These are phyloP conservation scores for Actinernus sp. DNA, from an alignment of 92 coral and sea anemone species.

Conservation along the genomic window DNA sequence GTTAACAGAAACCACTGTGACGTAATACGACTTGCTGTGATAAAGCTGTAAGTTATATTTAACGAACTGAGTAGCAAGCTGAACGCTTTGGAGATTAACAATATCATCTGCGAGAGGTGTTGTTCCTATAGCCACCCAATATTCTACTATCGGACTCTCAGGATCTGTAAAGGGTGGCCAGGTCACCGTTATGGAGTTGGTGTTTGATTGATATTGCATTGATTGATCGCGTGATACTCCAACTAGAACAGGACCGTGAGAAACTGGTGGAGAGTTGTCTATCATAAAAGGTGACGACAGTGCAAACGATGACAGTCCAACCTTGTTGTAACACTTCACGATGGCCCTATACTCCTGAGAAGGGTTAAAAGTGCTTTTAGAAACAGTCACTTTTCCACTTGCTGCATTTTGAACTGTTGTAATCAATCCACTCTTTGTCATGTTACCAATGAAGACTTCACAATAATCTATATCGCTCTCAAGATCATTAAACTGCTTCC, in stretches of 20 bases:
- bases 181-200: conserved; percentile 45
- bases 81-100: conserved; percentile 53
- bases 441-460: conserved; percentile 34
- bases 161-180: conserved; percentile 84
- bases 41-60: conserved; percentile 48
- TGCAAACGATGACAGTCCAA: conserved; percentile 56
- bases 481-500: conserved; percentile 73
- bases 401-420: conserved; percentile 6
- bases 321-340: conserved; percentile 81
- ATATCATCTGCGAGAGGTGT: conserved; percentile 55
- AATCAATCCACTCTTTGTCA: conserved; percentile 5
- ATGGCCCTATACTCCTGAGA: conserved; percentile 36
- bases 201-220: conserved; percentile 60
- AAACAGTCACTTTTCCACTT: conserved; percentile 23
- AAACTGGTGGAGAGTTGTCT: conserved; percentile 76
- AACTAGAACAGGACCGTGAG: conserved; percentile 42
- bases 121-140: conserved; percentile 81
- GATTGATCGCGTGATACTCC: conserved; percentile 53
- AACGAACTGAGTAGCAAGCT: conserved; percentile 52
- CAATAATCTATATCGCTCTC: conserved; percentile 83
- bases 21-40: conserved; percentile 60
- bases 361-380: conserved; percentile 19
- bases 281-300: conserved; percentile 53
- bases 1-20: conserved; percentile 79
- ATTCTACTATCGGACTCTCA: conserved; percentile 70